Base-by-base conservation (phyloP, 2,797 vertebrate species). In the Manis crassicaudata region DNA sequence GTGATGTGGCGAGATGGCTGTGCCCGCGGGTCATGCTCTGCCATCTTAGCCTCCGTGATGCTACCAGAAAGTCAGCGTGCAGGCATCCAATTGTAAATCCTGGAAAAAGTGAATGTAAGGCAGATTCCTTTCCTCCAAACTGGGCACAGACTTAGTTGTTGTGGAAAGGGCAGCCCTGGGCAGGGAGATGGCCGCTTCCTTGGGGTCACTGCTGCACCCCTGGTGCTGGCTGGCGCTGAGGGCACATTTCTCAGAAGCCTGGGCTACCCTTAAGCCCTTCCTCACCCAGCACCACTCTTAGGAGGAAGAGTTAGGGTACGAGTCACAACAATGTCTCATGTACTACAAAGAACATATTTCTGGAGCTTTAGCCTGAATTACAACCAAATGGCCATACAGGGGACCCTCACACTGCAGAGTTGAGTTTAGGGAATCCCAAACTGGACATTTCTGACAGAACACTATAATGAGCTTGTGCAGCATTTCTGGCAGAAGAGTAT, bases 361-460 rank as follows among this genome's bases (percentile, higher is more conserved):
- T 92, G 43, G 46, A 11, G 40, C 37, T 95, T 29, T 17, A 27
- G 40, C 17, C 60, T 88, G 35, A 94, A n/a, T 46, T 88, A 46
- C 17, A 94, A 50, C 73, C 89, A 95, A 72, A 29, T 77, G 73
- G 60, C 20, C 62, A 82, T 32, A 32, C 23, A 43, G 20, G 9
- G 58, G 23, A 75, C 25, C 25, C n/a, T 88, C 93, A 73, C 87
- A 21, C 50, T 43, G 50, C 56, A 80, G 18, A 88, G 77, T 2
- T 83, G 90, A 92, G 23, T 83, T 95, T 80, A 75, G 60, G 29
- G 58, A 79, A 72, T 50, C 25, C 32, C 46, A 70, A 21, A 94
- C 32, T 35, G 23, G 62, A 79, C 37, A 70, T 86, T 92, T 84
- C 40, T 87, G 77, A 56, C 23, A 75, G 60, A 67, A 43, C 13